Evolutionary conservation across 2,797 vertebrate genomes (phyloP).

Genomic region (Diplodus sargus): DNA sequence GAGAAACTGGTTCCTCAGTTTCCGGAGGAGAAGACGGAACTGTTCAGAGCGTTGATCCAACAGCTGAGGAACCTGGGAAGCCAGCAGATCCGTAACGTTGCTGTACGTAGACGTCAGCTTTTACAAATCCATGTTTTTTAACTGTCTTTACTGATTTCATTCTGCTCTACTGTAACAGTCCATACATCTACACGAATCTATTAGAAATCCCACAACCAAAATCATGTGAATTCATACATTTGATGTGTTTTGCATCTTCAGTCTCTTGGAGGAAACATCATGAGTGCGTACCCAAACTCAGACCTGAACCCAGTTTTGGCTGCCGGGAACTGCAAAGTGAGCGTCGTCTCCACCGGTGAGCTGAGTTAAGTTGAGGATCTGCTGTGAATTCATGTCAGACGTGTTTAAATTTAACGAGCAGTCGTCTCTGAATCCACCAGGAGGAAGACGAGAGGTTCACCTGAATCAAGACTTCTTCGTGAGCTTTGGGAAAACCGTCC

Average conservation of each 20-base stretch:
- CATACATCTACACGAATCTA: background rate
- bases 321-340: conserved; percentile 85
- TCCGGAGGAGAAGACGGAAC: conserved; percentile 84
- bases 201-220: background rate
- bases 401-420: background rate
- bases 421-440: conserved; percentile 57
- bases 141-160: background rate
- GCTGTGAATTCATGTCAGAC: background rate
- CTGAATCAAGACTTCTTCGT: conserved; percentile 87
- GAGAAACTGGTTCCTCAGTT: conserved; percentile 75
- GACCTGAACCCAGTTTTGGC: conserved; percentile 93
- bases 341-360: conserved; percentile 84
- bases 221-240: too few relatives aligned
- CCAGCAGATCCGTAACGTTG: conserved; percentile 92
- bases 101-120: conserved; percentile 78
- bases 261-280: conserved; percentile 92
- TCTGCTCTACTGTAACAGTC: background rate
- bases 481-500: conserved; percentile 82
- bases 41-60: conserved; percentile 85
- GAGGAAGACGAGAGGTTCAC: conserved; percentile 79
- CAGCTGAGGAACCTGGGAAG: conserved; percentile 87
- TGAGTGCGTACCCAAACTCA: conserved; percentile 88
- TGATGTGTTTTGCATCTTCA: conserved; percentile 59
- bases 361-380: background rate
- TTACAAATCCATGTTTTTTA: too few relatives aligned